Base-by-base conservation (phyloP, 2,888 invertebrate genomes). In the Drosophila nigricruria region DNA sequence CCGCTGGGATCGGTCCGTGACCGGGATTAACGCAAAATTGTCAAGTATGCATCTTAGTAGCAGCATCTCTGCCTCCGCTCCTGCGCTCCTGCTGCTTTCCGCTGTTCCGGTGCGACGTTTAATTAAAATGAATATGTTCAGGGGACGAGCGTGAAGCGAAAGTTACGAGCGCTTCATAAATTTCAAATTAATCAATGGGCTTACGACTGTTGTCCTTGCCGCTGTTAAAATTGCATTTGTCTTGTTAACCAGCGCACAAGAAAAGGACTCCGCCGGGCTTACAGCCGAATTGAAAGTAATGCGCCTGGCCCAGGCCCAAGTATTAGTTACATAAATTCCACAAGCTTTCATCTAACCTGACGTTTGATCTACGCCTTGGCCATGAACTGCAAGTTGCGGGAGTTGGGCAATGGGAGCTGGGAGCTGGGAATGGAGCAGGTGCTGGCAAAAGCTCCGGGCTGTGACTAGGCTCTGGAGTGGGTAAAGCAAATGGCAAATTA, bases 161-260 rank as follows among this genome's bases (percentile, higher is more conserved):
- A 89, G 86, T 79, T 82, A 88, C 85, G 86, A 70, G 56, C 69
- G 73, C 79, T 72, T 88, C 90, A 90, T 86, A 86, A 86, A 90
- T 86, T 90, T 86, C 90, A 88, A 90, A 86, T 86, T 90, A 86
- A 86, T 86, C 86, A 90, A 86, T 86, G 86, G 77, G 90, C 86
- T 86, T 90, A 75, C 75, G 73, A 63, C 60, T 79, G 70, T 76
- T 70, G 70, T 77, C 63, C 72, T 60, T 71, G 70, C 63, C 65
- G 61, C 70, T 43, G 54, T 74, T 73, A 57, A 69, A 77, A 70
- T 73, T 77, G 66, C 80, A 78, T 70, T 78, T 78, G 68, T 63
- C 78, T 78, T 68, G 72, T 75, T 74, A 77, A 57, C 76, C 64
- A 58, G 58, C 38, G 45, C 18, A 27, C 18, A 8, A 20, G 12